Conservation (phyloP, 2,888 invertebrate genomes). For the Cinara cedri region DNA sequence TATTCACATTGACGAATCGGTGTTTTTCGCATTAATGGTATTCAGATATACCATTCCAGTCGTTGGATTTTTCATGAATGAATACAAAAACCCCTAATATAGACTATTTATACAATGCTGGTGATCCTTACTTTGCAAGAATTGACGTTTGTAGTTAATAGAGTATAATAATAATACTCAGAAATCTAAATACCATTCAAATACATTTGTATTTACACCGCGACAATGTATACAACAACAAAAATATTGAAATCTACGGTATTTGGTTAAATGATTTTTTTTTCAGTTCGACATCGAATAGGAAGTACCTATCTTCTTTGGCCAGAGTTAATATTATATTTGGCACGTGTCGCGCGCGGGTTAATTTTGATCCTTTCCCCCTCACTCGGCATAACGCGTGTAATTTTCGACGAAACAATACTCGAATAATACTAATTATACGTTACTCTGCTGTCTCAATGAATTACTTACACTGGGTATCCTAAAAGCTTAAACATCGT, state of each 20-base stretch:
- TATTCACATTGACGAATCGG: too few relatives aligned
- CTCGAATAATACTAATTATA: slow-evolving; percentile 49
- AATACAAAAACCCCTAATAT: too few relatives aligned
- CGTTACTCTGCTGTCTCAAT: slow-evolving; percentile 22
- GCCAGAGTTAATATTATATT: slow-evolving; percentile 52
- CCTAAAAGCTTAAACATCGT: slow-evolving; percentile 14
- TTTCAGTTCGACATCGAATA: slow-evolving; percentile 26
- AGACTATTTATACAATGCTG: too few relatives aligned
- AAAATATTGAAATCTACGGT: slow-evolving; percentile 3
- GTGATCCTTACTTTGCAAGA: too few relatives aligned
- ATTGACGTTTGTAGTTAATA: too few relatives aligned
- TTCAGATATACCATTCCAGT: too few relatives aligned
- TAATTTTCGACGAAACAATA: slow-evolving; percentile 40
- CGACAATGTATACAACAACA: not conserved
- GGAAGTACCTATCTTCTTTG: slow-evolving; percentile 20
- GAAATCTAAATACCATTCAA: too few relatives aligned
- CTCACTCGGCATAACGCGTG: not conserved
- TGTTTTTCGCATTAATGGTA: too few relatives aligned
- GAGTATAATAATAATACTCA: too few relatives aligned
- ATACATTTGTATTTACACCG: too few relatives aligned
- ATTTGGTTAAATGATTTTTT: not conserved
- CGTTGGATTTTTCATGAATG: too few relatives aligned
- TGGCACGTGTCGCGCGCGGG: slow-evolving; percentile 44
- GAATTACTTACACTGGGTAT: slow-evolving; percentile 13
- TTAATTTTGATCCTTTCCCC: slow-evolving; percentile 42